Conservation (phyloP, 2,888 invertebrate genomes). For the Stenurella melanura region DNA sequence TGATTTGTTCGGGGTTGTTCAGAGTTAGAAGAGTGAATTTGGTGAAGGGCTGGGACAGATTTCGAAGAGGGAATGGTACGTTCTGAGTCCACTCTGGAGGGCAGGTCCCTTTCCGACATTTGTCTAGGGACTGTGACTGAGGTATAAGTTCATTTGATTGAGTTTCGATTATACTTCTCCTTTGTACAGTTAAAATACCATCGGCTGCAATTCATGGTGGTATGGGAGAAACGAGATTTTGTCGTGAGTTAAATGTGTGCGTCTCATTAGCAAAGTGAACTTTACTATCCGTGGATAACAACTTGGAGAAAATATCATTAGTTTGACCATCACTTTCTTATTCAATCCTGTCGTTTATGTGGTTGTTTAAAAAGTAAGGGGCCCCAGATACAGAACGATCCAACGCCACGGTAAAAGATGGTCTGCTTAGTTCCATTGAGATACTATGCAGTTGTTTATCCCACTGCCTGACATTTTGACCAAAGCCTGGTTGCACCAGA, state of each 20-base stretch:
- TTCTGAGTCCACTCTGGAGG: conserved; percentile 83
- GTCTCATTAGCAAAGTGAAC: too few species aligned
- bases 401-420: conserved; percentile 74
- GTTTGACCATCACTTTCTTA: too few species aligned
- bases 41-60: conserved; percentile 92
- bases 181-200: conserved; percentile 62
- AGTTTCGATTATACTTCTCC: conserved; percentile 56
- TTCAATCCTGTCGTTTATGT: too few species aligned
- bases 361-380: conserved; percentile 45
- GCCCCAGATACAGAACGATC: conserved; percentile 74
- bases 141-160: conserved; percentile 30
- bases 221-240: conserved; percentile 60
- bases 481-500: conserved; percentile 90
- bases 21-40: conserved; percentile 73
- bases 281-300: too few species aligned
- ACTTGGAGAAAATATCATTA: too few species aligned
- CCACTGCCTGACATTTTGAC: conserved; percentile 88
- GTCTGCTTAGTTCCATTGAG: conserved; percentile 68
- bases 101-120: conserved; percentile 93
- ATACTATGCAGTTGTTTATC: conserved; percentile 73
- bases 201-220: conserved; percentile 65
- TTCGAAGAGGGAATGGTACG: conserved; percentile 84
- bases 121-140: conserved; percentile 82
- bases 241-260: conserved; percentile 27
- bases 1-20: conserved; percentile 61